Evolutionary conservation across 2,888 invertebrate genomes (phyloP).

Genomic region (Itoplectis maculator): DNA sequence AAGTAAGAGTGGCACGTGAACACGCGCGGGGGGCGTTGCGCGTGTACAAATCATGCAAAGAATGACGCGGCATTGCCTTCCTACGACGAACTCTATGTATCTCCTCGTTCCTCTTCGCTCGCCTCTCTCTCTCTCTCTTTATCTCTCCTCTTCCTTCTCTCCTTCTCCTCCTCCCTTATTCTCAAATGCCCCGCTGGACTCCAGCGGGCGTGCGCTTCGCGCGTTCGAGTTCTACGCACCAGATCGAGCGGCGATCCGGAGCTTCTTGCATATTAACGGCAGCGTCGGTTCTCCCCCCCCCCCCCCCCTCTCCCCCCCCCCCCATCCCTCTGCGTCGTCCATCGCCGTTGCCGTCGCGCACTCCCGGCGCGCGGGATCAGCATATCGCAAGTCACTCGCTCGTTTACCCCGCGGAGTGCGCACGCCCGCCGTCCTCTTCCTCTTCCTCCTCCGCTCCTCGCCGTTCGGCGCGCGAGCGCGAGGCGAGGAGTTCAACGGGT

Average conservation of each 20-base stretch:
- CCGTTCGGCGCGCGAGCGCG: constrained; percentile 4
- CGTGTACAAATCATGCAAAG: constrained; percentile 81
- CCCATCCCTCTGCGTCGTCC: too few species aligned
- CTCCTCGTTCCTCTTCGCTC: constrained; percentile 54
- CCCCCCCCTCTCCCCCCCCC: too few species aligned
- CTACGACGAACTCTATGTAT: constrained; percentile 48
- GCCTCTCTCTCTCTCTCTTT: constrained; percentile 18
- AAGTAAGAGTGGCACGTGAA: constrained; percentile 65
- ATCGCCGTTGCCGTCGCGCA: not conserved
- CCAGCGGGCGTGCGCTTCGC: constrained; percentile 41
- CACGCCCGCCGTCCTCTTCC: constrained; percentile 61
- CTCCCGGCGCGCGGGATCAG: constrained; percentile 74
- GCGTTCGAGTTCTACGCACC: not conserved
- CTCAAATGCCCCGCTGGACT: constrained; percentile 31
- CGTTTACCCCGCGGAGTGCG: constrained; percentile 63
- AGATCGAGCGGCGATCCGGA: constrained; percentile 41
- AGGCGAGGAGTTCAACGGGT: constrained; percentile 32
- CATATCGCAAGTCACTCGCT: constrained; percentile 81
- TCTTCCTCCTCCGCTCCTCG: constrained; percentile 67
- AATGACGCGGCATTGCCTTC: constrained; percentile 79
- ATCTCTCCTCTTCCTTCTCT: constrained; percentile 20
- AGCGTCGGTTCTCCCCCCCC: constrained; percentile 23
- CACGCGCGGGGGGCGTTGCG: constrained; percentile 78
- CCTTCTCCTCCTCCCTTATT: constrained; percentile 38
- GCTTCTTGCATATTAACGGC: constrained; percentile 80